phyloP scores from a whole-genome alignment of 2,113 vertebrate species.

The Vulpes vulpes region DNA sequence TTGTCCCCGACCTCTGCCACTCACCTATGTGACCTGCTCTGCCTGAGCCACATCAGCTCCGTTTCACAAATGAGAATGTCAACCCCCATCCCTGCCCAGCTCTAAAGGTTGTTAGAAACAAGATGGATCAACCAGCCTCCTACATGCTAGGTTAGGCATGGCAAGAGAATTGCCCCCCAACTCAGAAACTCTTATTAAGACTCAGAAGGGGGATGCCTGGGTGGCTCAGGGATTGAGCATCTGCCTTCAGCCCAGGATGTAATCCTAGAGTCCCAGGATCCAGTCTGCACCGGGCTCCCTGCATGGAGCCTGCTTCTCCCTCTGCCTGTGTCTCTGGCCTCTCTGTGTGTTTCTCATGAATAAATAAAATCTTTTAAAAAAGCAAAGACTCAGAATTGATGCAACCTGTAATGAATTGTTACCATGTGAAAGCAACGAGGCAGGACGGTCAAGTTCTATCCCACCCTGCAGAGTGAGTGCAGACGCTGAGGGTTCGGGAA shows the following conservation, averaged over 20 bases:
- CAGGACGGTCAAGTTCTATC: accelerated
- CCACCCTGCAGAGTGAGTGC: neutral
- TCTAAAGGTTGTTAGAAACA: neutral
- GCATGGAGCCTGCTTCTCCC: too few relatives aligned
- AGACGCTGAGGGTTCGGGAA: accelerated
- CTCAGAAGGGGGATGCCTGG: neutral
- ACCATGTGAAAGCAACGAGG: accelerated
- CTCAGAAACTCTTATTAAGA: neutral
- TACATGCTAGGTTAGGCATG: neutral
- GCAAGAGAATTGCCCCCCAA: neutral
- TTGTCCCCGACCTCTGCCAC: neutral
- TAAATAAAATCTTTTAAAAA: too few relatives aligned
- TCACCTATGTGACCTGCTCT: neutral
- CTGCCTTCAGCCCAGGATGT: too few relatives aligned
- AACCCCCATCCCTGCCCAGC: neutral
- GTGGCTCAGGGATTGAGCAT: too few relatives aligned
- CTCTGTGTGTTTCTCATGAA: too few relatives aligned
- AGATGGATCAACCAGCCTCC: neutral
- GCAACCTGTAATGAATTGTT: neutral
- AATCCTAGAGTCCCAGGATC: too few relatives aligned
- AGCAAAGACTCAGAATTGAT: neutral
- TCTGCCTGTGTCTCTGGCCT: too few relatives aligned
- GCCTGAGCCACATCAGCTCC: neutral
- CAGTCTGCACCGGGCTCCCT: too few relatives aligned
- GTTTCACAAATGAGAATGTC: neutral